Conservation (phyloP, 2,888 invertebrate genomes). For the Heliconius ethilla region DNA sequence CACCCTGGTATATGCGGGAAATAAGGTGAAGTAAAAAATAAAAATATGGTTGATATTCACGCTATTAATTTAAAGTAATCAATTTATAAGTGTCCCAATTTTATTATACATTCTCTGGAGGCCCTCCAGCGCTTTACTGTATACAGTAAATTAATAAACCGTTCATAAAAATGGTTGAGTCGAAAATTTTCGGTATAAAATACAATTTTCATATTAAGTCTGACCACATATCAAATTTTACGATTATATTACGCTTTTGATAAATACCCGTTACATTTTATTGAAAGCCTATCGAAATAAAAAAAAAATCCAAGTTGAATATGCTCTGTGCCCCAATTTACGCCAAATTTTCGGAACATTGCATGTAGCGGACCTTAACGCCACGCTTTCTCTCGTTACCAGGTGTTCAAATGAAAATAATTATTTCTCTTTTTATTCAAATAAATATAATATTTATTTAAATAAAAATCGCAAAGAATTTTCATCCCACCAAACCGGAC, state of each 20-base stretch:
- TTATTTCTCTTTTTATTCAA: background rate
- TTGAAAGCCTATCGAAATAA: too few species aligned
- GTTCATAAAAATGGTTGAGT: background rate
- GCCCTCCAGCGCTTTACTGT: constrained; percentile 1
- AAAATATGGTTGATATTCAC: background rate
- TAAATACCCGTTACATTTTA: too few species aligned
- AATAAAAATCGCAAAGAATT: constrained; percentile 9
- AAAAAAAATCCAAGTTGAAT: too few species aligned
- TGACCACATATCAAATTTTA: background rate
- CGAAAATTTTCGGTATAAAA: background rate
- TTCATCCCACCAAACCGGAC: background rate
- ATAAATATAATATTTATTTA: background rate
- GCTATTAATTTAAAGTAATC: background rate
- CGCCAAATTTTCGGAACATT: too few species aligned
- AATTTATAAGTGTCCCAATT: constrained; percentile 5
- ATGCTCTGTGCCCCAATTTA: too few species aligned
- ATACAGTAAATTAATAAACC: constrained; percentile 1
- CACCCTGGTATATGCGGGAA: background rate
- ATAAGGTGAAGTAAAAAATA: background rate
- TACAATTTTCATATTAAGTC: background rate
- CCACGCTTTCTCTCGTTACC: too few species aligned
- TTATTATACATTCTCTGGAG: background rate
- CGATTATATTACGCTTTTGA: background rate
- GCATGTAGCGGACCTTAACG: too few species aligned
- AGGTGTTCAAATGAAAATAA: too few species aligned